These are phyloP conservation scores for Cylas formicarius DNA, from an alignment of 1,140 invertebrate species.

Conservation along the genomic window DNA sequence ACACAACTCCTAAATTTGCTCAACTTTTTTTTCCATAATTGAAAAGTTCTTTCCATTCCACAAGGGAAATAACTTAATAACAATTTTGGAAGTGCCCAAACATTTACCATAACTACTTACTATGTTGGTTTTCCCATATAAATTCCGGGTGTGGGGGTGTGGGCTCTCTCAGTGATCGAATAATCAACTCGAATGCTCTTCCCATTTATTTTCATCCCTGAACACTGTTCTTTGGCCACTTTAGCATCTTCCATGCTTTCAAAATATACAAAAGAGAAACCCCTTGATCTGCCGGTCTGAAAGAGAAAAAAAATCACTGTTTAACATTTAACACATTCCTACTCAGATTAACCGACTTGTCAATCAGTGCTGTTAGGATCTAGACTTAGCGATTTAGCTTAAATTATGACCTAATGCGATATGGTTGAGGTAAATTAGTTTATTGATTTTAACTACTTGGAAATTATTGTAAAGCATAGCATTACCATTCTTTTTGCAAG, in stretches of 20 bases:
- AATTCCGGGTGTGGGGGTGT: constrained; percentile 95
- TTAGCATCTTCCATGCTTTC: constrained; percentile 83
- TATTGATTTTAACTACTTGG: too few relatives aligned
- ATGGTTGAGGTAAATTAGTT: too few relatives aligned
- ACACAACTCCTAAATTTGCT: constrained; percentile 24
- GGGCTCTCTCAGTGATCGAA: constrained; percentile 94
- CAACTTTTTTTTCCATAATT: constrained; percentile 6
- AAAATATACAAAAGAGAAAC: constrained; percentile 97
- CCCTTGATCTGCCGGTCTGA: constrained; percentile 83
- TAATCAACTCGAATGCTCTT: constrained; percentile 90
- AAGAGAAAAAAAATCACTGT: constrained; percentile 21
- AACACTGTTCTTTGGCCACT: constrained; percentile 87
- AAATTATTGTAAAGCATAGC: too few relatives aligned
- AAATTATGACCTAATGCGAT: too few relatives aligned
- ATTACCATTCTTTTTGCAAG: too few relatives aligned
- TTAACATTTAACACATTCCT: not conserved
- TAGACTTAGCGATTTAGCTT: too few relatives aligned
- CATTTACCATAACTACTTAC: constrained; percentile 40
- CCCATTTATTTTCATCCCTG: constrained; percentile 91
- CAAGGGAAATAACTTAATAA: not conserved
- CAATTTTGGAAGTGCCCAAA: not conserved
- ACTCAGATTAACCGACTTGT: not conserved
- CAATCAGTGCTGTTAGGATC: too few relatives aligned
- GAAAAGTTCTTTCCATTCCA: constrained; percentile 4
- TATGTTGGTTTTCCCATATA: constrained; percentile 92